Evolutionary conservation across 1,140 invertebrate species (phyloP).

Genomic region (Drosophila parabipectinata): DNA sequence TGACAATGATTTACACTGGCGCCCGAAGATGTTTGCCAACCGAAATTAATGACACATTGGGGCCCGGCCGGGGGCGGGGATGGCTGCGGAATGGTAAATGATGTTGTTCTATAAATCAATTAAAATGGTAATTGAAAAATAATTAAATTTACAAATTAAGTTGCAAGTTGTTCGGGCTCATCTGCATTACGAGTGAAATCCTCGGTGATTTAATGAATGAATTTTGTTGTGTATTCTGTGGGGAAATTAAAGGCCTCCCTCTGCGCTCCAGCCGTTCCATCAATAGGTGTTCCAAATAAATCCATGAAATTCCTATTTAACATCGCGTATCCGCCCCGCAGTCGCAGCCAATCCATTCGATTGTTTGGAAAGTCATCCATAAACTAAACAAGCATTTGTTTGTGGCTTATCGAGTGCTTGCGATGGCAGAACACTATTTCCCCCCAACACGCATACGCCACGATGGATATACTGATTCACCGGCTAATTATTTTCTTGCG

Average conservation of each 20-base stretch:
- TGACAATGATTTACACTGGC: slow-evolving; percentile 59
- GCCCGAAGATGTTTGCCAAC: slow-evolving; percentile 42
- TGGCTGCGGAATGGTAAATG: slow-evolving; percentile 50
- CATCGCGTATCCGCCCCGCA: slow-evolving; percentile 40
- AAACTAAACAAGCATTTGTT: slow-evolving; percentile 27
- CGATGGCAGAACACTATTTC: slow-evolving; percentile 8
- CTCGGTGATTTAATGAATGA: slow-evolving; percentile 40
- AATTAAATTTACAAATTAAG: slow-evolving; percentile 73
- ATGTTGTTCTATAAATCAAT: slow-evolving; percentile 72
- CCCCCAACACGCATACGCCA: slow-evolving; percentile 30
- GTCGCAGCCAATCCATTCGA: slow-evolving; percentile 24
- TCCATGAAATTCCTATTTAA: slow-evolving; percentile 29
- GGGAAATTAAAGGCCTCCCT: not conserved
- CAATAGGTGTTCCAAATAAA: slow-evolving; percentile 36
- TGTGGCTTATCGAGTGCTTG: slow-evolving; percentile 4
- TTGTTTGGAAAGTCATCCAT: slow-evolving; percentile 21
- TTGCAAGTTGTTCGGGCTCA: slow-evolving; percentile 42
- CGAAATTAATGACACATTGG: slow-evolving; percentile 42
- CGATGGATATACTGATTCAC: slow-evolving; percentile 9
- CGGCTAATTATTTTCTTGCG: slow-evolving; percentile 31
- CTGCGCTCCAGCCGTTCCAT: slow-evolving; percentile 3
- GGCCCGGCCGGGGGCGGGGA: not conserved
- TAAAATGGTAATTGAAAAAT: slow-evolving; percentile 71
- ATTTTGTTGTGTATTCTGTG: slow-evolving; percentile 5
- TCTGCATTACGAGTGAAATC: slow-evolving; percentile 35